Evolutionary conservation across 1,140 invertebrate species (phyloP), one percentile per base, ranked within the genome.

Genomic region (Formica selysi): DNA sequence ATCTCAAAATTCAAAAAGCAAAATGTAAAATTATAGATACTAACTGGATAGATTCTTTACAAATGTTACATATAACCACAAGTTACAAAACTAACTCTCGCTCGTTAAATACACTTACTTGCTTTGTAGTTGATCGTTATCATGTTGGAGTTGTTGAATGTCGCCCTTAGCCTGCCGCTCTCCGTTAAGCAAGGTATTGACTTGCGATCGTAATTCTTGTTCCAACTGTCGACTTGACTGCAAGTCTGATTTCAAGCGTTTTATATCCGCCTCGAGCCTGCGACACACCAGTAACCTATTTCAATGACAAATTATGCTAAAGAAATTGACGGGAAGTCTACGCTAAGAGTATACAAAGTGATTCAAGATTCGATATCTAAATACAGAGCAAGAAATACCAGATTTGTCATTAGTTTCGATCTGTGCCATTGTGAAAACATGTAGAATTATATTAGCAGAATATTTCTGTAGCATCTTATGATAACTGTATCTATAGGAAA

Each of bases 181-280:
- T 79, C 96, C 96, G 71, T 74, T 93, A 48, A 94, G 74, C 32
- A 97, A 93, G 85, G 94, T 95, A 93, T 96, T 97, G 76, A 98
- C 96, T 95, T 98, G 98, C 93, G 97, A 96, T 90, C 97, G 95
- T 84, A 99, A 95, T 86, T 99, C 98, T 93, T 98, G 97, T 94
- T 99, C 98, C 89, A 96, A 96, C 93, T 98, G 97, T 93, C 97
- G 96, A 93, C 96, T 97, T 48, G 96, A 95, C 89, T 97, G 97
- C 79, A 98, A 96, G 93, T 99, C 98, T 84, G 96, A 95, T 92
- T 98, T 97, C 90, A 98, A 95, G 92, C 97, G 96, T 94, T 98
- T 98, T 19, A 98, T 95, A 92, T 99, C 98, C 71, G 96, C 94
- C 92, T 97, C 96, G 13, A 97, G 94, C 89, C 96, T 96, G 81